A percentile compares a stretch with the other conserved stretches of the same genome.
These are phyloP conservation scores for Vanessa tameamea DNA, from an alignment of 1,140 invertebrate species.

Conservation along the genomic window DNA sequence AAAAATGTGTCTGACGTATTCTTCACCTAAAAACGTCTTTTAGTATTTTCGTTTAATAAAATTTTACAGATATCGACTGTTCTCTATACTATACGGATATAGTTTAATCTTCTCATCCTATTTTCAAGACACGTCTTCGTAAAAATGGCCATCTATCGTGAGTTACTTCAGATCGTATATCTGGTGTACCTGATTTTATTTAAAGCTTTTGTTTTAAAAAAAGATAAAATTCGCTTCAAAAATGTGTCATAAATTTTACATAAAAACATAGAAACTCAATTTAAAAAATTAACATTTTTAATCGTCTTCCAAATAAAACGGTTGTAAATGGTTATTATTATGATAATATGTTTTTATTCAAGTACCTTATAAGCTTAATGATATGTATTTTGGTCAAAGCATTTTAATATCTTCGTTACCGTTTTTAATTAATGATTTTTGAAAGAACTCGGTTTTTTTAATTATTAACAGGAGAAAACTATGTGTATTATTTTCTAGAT, in stretches of 20 bases:
- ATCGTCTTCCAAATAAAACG: no score
- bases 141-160: slow-evolving; percentile 28
- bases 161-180: slow-evolving; percentile 17
- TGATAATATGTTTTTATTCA: no score
- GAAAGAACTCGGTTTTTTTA: no score
- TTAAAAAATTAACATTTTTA: no score
- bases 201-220: not conserved
- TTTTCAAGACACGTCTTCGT: slow-evolving; percentile 32
- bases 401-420: no score
- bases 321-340: no score
- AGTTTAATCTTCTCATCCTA: slow-evolving; percentile 4
- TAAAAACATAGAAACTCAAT: no score
- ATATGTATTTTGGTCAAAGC: no score
- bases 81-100: not conserved
- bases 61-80: not conserved
- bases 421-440: no score
- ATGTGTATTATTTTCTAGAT: not conserved
- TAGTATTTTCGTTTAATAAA: not conserved
- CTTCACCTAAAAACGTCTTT: not conserved
- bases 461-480: not conserved
- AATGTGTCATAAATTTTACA: not conserved
- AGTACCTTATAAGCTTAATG: no score
- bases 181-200: slow-evolving; percentile 6
- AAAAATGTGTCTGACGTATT: slow-evolving; percentile 9
- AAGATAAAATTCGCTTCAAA: not conserved